phyloP scores from a whole-genome alignment of 2,113 vertebrate genomes.

The Todiramphus saurophagus region DNA sequence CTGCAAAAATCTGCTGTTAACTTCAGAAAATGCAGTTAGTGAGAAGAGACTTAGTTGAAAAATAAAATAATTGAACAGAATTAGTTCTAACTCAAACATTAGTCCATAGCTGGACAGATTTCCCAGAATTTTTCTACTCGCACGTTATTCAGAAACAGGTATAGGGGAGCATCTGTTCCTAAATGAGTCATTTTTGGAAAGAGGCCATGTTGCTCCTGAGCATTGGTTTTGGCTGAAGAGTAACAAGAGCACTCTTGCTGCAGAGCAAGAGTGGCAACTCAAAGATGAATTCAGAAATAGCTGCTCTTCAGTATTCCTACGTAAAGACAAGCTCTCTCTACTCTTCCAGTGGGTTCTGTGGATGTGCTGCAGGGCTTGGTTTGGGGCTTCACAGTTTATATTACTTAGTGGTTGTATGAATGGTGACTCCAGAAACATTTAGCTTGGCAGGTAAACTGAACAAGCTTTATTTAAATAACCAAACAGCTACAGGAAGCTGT shows the following conservation, averaged over 20 bases:
- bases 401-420: neutral
- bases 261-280: neutral
- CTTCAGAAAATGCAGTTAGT: no score
- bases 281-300: neutral
- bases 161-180: neutral
- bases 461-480: conserved; percentile 4
- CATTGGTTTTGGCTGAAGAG: neutral
- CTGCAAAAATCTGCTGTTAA: no score
- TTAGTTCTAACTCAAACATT: neutral
- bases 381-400: neutral
- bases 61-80: no score
- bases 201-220: neutral
- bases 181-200: neutral
- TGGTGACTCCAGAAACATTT: neutral
- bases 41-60: no score
- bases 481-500: conserved; percentile 15
- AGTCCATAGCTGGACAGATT: neutral
- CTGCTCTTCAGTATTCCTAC: neutral
- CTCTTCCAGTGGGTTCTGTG: neutral
- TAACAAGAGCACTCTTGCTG: neutral
- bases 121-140: neutral
- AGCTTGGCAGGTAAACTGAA: conserved; percentile 26
- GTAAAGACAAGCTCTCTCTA: neutral
- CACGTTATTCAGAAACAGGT: neutral
- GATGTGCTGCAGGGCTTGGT: neutral